Evolutionary conservation across 2,888 invertebrate species (phyloP).

Genomic region (Colletes collaris): DNA sequence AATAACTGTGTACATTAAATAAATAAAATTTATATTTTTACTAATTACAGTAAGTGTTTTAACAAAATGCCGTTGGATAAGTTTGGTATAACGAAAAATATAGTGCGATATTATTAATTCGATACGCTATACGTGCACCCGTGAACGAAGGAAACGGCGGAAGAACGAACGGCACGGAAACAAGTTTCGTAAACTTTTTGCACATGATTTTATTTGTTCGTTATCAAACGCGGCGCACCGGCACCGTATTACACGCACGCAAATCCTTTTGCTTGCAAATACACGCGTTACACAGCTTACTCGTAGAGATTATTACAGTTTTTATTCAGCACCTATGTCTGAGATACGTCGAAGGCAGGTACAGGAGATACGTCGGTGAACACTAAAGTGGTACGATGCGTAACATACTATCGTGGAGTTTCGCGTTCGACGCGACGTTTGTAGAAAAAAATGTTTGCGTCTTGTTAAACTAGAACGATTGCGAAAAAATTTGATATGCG

Average conservation of each 20-base stretch:
- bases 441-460: no score
- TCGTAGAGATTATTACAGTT: constrained; percentile 57
- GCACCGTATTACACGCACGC: constrained; percentile 60
- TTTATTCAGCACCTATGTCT: constrained; percentile 60
- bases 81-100: no score
- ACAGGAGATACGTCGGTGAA: constrained; percentile 60
- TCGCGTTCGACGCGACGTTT: no score
- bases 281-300: constrained; percentile 63
- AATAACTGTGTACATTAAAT: no score
- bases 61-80: no score
- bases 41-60: no score
- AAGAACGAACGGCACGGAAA: background rate
- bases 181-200: constrained; percentile 37
- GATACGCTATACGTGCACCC: background rate
- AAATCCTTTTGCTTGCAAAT: constrained; percentile 69
- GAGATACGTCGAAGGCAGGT: constrained; percentile 69
- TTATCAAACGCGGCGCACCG: constrained; percentile 70
- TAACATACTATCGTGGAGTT: no score
- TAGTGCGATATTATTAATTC: no score
- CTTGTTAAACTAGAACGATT: no score
- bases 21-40: no score
- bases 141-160: background rate
- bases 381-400: constrained; percentile 48
- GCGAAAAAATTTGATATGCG: no score
- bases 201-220: constrained; percentile 69